phyloP scores from a whole-genome alignment of 2,113 vertebrate genomes.

The Pseudonaja textilis region DNA sequence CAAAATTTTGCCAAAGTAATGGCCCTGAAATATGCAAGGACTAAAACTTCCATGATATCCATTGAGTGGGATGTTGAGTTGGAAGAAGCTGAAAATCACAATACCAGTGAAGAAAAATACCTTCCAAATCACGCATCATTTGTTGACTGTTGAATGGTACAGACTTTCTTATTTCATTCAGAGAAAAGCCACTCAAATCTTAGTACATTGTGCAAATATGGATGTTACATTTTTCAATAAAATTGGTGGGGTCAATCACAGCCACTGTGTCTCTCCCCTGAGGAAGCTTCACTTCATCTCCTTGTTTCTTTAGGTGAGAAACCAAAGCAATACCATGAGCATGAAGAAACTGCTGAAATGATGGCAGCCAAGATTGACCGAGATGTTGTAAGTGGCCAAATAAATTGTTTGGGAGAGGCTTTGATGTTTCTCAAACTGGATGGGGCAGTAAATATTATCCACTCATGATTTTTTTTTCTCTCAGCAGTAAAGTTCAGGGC shows the following conservation, averaged over 20 bases:
- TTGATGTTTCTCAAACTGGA: neutral
- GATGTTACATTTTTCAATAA: neutral
- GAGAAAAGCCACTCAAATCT: neutral
- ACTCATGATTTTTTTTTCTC: neutral
- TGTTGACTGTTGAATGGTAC: neutral
- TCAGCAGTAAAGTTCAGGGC: accelerated
- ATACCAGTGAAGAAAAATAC: neutral
- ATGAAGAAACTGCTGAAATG: slow-evolving; percentile 78
- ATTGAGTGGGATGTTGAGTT: neutral
- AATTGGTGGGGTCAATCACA: neutral
- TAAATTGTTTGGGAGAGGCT: neutral
- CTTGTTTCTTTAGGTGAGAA: slow-evolving; percentile 73
- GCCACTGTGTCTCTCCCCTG: neutral
- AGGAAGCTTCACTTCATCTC: accelerated
- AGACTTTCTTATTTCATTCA: neutral
- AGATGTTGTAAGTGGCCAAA: slow-evolving; percentile 82
- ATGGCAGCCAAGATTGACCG: slow-evolving; percentile 82
- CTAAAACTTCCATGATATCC: neutral
- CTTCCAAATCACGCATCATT: neutral
- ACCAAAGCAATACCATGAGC: slow-evolving; percentile 65
- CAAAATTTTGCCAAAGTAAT: neutral
- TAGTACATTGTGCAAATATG: neutral
- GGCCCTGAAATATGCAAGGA: neutral
- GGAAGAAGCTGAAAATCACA: neutral
- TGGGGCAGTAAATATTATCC: neutral